Evolutionary conservation across 2,888 invertebrate genomes (phyloP).

Genomic region (Hydriomena furcata): DNA sequence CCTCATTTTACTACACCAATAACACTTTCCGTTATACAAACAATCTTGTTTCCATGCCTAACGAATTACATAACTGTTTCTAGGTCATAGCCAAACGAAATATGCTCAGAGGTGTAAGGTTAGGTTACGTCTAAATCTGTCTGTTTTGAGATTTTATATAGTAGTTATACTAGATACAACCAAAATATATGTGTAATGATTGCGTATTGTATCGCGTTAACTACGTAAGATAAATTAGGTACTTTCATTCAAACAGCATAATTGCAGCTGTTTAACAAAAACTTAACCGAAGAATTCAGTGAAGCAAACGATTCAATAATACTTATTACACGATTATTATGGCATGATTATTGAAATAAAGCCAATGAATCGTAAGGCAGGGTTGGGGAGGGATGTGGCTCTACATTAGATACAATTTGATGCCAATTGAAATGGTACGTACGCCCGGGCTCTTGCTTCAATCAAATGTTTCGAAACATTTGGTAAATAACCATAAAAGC

Average conservation of each 20-base stretch:
- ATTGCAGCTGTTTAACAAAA: slow-evolving; percentile 16
- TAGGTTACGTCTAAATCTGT: slow-evolving; percentile 36
- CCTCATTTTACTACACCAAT: slow-evolving; percentile 40
- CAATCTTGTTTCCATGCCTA: slow-evolving; percentile 51
- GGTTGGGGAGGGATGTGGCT: too few species aligned
- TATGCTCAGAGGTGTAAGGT: slow-evolving; percentile 43
- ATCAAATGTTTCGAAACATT: slow-evolving; percentile 38
- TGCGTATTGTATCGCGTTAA: not conserved
- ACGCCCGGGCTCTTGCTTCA: slow-evolving; percentile 32
- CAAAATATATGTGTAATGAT: too few species aligned
- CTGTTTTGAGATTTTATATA: not conserved
- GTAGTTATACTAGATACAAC: not conserved
- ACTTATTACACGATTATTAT: slow-evolving; percentile 32
- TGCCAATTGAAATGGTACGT: slow-evolving; percentile 36
- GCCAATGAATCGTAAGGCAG: slow-evolving; percentile 38
- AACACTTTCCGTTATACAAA: slow-evolving; percentile 52
- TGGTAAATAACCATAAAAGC: slow-evolving; percentile 30
- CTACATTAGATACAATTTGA: slow-evolving; percentile 38
- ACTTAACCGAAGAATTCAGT: slow-evolving; percentile 19
- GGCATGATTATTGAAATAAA: slow-evolving; percentile 30
- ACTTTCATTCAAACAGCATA: slow-evolving; percentile 10
- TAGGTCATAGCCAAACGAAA: slow-evolving; percentile 47
- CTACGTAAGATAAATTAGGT: slow-evolving; percentile 1
- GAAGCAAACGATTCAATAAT: slow-evolving; percentile 33
- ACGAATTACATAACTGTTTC: slow-evolving; percentile 59